Evolutionary conservation across 1,140 invertebrate species (phyloP), one percentile per base, ranked within the genome.

Genomic region (Zaprionus davidi): DNA sequence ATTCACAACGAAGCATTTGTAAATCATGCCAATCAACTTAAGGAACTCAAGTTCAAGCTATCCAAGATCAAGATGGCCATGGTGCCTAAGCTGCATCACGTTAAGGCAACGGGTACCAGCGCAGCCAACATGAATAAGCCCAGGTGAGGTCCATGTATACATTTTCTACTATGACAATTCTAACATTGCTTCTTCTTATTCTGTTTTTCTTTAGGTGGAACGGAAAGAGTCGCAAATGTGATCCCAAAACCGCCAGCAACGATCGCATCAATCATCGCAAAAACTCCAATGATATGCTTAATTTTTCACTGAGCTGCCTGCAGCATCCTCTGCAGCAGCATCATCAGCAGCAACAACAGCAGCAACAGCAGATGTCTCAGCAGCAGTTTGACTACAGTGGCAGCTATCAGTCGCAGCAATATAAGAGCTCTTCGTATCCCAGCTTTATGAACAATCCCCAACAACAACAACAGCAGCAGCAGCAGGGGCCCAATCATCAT

Each of bases 381-480:
- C 82, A 84, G 15, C 82, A 86, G 57, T 86, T 83, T 55, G 84
- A 91, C 22, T 81, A 71, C 24, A 85, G 78, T 28, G 58, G 67
- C 15, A 76, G 75, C 15, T 84, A 79, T 34, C 60, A 84, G 79
- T 60, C 75, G 24, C 79, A 79, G 24, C 91, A 92, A 56, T 92
- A 92, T 80, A 94, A 94, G 81, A 94, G 93, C 31, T 92, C 93
- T 76, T 94, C 94, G 5, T 94, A 94, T 85, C 94, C 94, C 46
- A 92, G 79, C 59, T 92, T 92, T 38, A 81, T 90, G 53, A 86
- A 76, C 36, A 90, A 82, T 78, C 81, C 79, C 2, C 84, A 81
- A 56, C 28, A 44, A 53, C 84, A 81, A 56, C 22, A 20, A 20
- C 55, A 53, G 15, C 53, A 85, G 41, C 79, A 77, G 46, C 70